phyloP scores from a whole-genome alignment of 2,797 vertebrate genomes.

The Dendrocincla fuliginosa region DNA sequence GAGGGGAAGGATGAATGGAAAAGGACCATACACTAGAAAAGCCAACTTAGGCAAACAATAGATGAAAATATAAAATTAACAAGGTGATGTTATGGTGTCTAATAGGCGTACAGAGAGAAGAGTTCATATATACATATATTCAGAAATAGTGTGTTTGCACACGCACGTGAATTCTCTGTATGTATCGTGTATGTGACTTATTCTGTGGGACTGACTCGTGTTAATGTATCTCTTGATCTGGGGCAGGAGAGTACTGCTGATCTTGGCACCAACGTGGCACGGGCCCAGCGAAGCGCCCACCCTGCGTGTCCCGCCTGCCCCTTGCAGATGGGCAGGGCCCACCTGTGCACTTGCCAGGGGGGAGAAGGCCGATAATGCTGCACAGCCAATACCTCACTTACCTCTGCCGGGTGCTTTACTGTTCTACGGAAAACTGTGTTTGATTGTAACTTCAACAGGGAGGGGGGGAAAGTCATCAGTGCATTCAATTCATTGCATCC shows the following conservation, averaged over 20 bases:
- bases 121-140: slow-evolving; percentile 71
- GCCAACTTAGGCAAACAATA: slow-evolving; percentile 68
- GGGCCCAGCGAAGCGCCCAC: slow-evolving; percentile 10
- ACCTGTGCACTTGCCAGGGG: background rate
- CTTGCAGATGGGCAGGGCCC: background rate
- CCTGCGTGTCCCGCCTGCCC: background rate
- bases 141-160: slow-evolving; percentile 75
- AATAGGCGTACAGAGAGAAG: slow-evolving; percentile 73
- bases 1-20: slow-evolving; percentile 65
- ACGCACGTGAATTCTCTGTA: slow-evolving; percentile 78
- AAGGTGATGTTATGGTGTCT: slow-evolving; percentile 72
- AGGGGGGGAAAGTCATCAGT: background rate
- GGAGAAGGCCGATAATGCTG: slow-evolving; percentile 62
- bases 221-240: slow-evolving; percentile 83
- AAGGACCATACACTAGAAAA: slow-evolving; percentile 66
- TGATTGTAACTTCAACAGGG: slow-evolving; percentile 55
- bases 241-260: slow-evolving; percentile 76
- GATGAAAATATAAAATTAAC: slow-evolving; percentile 68
- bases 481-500: slow-evolving; percentile 46
- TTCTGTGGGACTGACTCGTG: slow-evolving; percentile 83
- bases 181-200: slow-evolving; percentile 81
- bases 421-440: slow-evolving; percentile 66
- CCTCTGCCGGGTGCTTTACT: slow-evolving; percentile 68
- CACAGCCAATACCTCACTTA: slow-evolving; percentile 75
- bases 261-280: slow-evolving; percentile 78